Percentiles rank a stretch among this genome's conserved stretches.
Conservation (phyloP, 2,888 invertebrate genomes). For the Drosophila nr. medialis region DNA sequence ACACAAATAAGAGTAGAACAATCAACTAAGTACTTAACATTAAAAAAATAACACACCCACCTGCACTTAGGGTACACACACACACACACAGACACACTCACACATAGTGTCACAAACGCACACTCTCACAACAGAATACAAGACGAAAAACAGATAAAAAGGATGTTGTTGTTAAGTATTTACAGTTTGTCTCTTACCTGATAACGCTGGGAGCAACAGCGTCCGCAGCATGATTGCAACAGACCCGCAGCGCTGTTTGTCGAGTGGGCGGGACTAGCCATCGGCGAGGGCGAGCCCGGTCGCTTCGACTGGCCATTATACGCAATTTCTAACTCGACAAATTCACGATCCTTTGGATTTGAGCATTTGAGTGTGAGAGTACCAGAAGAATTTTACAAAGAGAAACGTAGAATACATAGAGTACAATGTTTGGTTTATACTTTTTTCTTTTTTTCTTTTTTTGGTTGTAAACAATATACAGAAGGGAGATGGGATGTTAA, state of each 20-base stretch:
- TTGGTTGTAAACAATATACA: conserved; percentile 48
- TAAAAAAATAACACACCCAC: conserved; percentile 4
- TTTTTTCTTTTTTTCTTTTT: conserved; percentile 28
- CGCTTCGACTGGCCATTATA: conserved; percentile 97
- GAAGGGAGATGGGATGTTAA: conserved; percentile 32
- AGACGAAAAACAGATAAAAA: conserved; percentile 30
- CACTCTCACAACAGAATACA: conserved; percentile 20
- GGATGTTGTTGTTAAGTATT: conserved; percentile 25
- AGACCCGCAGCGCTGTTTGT: conserved; percentile 89
- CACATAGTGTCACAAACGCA: not conserved
- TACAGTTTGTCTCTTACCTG: conserved; percentile 87
- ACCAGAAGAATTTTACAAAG: conserved; percentile 75
- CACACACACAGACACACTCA: not conserved
- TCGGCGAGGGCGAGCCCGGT: conserved; percentile 94
- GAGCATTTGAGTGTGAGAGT: conserved; percentile 54
- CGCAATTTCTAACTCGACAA: conserved; percentile 97
- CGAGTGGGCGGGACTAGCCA: conserved; percentile 94
- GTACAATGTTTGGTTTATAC: conserved; percentile 65
- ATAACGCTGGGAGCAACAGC: conserved; percentile 94
- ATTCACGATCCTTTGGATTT: conserved; percentile 93
- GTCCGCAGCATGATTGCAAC: conserved; percentile 92
- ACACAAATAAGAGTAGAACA: conserved; percentile 41
- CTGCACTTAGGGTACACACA: conserved; percentile 3
- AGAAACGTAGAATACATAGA: conserved; percentile 76
- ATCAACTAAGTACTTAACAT: conserved; percentile 31